Base-by-base conservation (phyloP, 2,113 vertebrate genomes). In the Aplodontia rufa region DNA sequence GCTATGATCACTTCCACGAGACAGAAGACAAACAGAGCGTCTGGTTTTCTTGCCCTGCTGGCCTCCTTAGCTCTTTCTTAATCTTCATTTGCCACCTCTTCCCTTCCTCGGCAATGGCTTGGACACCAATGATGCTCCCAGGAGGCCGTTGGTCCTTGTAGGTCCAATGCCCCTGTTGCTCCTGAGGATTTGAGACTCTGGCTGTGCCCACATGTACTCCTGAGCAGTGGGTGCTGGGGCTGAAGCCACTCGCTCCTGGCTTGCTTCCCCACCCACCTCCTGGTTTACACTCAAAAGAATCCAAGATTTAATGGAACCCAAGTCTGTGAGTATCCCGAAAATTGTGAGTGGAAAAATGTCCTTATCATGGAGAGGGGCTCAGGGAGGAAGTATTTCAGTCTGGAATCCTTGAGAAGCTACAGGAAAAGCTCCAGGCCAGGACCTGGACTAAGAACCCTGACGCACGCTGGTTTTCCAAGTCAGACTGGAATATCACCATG, bases 401-500 rank as follows among this genome's bases (percentile, higher is more conserved):
- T 71, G 35, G 75, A 91, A 51, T 40, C 35, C 80, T 45, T 13
- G 49, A 22, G 75, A 30, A 81, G 47, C 40, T 51, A 1, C 3
- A 16, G 47, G 17, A 49, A 93, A 79, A 26, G 11, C 1, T 4
- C 30, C 4, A 17, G 0, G 17, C 1, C 26, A 22, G 16, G 53
- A 1, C 20, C 47, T 85, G 8, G 19, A 35, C 53, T 28, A 14
- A 58, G 14, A 83, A 64, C 14, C 42, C 14, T 28, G 7, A 3
- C 1, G 11, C 8, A 4, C 30, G 53, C 84, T 71, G 14, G 30
- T 60, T 97, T 96, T 85, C 79, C 51, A 69, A 58, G 64, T 72
- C 49, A 74, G 40, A 91, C 64, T n/a, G 51, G 49, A 84, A 75
- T 96, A 96, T 62, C 62, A 82, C 69, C 11, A 37, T 90, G 85